A percentile compares a stretch with the other conserved stretches of the same genome.
Conservation (phyloP, 2,797 vertebrate species). For the Ispidina picta region DNA sequence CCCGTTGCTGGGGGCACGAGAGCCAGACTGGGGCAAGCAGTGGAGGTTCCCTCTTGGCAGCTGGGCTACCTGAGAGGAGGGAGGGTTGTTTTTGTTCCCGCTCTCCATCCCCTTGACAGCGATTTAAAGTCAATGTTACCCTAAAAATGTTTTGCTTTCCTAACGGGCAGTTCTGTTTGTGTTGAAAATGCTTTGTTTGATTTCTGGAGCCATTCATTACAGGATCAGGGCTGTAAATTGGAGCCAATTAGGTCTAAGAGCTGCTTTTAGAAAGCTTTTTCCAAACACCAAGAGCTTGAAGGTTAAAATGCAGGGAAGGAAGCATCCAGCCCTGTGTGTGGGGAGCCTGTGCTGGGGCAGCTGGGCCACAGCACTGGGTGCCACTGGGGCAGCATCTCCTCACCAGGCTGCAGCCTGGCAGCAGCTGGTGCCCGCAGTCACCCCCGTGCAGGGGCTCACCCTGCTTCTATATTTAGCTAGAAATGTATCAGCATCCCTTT, state of each 20-base stretch:
- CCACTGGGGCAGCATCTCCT: not conserved
- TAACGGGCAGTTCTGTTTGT: constrained; percentile 25
- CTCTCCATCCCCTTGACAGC: not conserved
- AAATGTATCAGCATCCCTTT: constrained; percentile 42
- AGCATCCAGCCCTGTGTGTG: fast-evolving
- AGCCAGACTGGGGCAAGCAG: no score
- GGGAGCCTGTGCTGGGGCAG: not conserved
- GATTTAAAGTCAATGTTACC: not conserved
- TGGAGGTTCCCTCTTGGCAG: not conserved
- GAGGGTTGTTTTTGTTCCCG: not conserved
- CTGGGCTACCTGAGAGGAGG: not conserved
- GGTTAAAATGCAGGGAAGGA: not conserved
- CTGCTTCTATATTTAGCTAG: constrained; percentile 9
- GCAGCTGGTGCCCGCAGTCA: not conserved
- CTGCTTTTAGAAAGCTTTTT: constrained; percentile 42
- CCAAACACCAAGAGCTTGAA: not conserved
- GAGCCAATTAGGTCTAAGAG: constrained; percentile 15
- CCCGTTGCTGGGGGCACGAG: no score
- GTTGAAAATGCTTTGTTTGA: constrained; percentile 43
- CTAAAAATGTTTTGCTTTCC: not conserved
- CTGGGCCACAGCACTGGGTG: fast-evolving
- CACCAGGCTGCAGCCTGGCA: fast-evolving
- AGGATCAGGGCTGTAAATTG: constrained; percentile 40
- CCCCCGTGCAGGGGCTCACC: not conserved
- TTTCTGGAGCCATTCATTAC: constrained; percentile 45